phyloP scores from a whole-genome alignment of 2,113 vertebrate genomes.

The Melierax canorus region DNA sequence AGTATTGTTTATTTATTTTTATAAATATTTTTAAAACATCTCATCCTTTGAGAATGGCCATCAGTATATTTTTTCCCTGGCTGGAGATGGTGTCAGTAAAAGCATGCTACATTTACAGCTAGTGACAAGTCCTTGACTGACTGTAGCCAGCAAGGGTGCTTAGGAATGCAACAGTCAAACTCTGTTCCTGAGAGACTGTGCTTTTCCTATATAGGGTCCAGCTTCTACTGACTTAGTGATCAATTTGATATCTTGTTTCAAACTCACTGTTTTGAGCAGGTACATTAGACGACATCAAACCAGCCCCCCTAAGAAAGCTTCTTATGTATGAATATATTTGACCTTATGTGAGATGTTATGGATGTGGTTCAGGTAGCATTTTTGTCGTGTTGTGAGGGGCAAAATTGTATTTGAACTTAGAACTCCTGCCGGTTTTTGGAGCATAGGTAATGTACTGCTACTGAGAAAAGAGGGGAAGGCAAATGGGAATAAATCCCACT shows the following conservation, averaged over 20 bases:
- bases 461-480: background rate
- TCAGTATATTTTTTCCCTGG: background rate
- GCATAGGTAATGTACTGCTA: background rate
- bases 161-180: background rate
- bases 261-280: background rate
- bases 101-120: background rate
- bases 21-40: background rate
- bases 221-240: background rate
- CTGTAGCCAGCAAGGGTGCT: background rate
- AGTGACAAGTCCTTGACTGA: slow-evolving; percentile 36
- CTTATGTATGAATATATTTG: slow-evolving; percentile 3
- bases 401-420: slow-evolving; percentile 17
- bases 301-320: background rate
- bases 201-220: background rate
- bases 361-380: background rate
- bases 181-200: background rate
- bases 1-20: slow-evolving; percentile 31
- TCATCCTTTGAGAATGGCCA: slow-evolving; percentile 47
- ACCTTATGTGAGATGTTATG: background rate
- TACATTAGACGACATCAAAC: background rate
- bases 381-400: background rate
- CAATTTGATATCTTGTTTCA: background rate
- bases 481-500: background rate
- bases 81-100: slow-evolving; percentile 26
- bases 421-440: background rate